phyloP scores from a whole-genome alignment of 2,888 invertebrate species.

The Aleiodes testaceus region DNA sequence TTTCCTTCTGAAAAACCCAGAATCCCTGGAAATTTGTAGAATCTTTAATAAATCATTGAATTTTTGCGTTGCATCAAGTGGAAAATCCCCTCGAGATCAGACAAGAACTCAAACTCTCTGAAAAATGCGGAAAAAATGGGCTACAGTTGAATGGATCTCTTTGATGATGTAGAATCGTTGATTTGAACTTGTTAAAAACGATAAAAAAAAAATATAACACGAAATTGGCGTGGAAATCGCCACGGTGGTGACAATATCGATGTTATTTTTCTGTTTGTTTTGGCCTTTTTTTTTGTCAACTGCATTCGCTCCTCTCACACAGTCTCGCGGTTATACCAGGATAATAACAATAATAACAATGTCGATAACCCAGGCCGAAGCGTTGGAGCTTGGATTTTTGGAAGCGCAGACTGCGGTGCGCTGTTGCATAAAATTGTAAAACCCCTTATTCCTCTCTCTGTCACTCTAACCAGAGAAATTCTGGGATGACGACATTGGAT shows the following conservation, averaged over 20 bases:
- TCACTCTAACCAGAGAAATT: constrained; percentile 30
- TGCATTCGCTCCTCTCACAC: not conserved
- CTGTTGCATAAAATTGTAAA: constrained; percentile 72
- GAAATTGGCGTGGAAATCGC: constrained; percentile 35
- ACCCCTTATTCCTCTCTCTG: constrained; percentile 56
- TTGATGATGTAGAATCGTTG: constrained; percentile 16
- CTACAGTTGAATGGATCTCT: not conserved
- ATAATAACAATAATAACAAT: constrained; percentile 68
- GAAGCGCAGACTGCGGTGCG: constrained; percentile 58
- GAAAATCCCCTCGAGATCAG: too few relatives aligned
- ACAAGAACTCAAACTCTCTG: too few relatives aligned
- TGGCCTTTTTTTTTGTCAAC: not conserved
- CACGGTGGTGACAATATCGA: constrained; percentile 36
- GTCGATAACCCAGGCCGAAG: constrained; percentile 55
- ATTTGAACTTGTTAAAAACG: constrained; percentile 1
- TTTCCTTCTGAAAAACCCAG: too few relatives aligned
- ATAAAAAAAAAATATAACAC: constrained; percentile 7
- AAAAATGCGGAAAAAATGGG: not conserved
- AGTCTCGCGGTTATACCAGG: constrained; percentile 34
- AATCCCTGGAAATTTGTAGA: too few relatives aligned
- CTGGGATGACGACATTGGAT: constrained; percentile 27
- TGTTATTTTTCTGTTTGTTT: not conserved
- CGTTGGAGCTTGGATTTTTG: constrained; percentile 45
- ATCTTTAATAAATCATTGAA: too few relatives aligned
- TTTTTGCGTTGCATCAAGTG: too few relatives aligned